Evolutionary conservation across 1,140 invertebrate species (phyloP), one percentile per base, ranked within the genome.

Genomic region (Ooceraea biroi): DNA sequence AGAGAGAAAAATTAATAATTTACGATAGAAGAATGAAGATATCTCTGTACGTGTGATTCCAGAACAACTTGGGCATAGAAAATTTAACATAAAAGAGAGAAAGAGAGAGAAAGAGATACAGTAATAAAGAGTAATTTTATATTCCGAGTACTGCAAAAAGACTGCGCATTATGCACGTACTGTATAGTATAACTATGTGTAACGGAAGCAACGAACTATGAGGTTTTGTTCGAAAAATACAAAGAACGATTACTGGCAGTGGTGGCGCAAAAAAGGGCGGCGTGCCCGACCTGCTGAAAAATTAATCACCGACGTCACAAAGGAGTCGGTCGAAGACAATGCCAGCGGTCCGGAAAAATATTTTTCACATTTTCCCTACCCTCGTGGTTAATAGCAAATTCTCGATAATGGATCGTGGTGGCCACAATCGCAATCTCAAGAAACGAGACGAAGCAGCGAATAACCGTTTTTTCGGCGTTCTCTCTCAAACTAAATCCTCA

Each of bases 271-370:
- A 74, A 78, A 72, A 77, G 69, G 63, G 83, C 61, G 73, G 83
- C 71, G 57, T 73, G 60, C 82, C 82, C 50, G 61, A 60, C 82
- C 63, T 85, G 41, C 48, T 14, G 85, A 92, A 90, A 91, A 91
- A 93, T 93, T 93, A 92, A 92, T 93, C 88, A 91, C 69, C 41
- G 50, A 25, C 57, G 22, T 71, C 85, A 91, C 85, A 91, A 92
- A 88, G 83, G 86, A 63, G 83, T 65, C 65, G 77, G 63, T 69
- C 61, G 71, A 82, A 89, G 90, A 93, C 92, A 92, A 92, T 91
- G 77, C 50, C 83, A 58, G 57, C 30, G 84, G 85, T n/a, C 65
- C 41, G 84, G 89, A 90, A 92, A 91, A 92, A 90, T 92, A 91
- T 92, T 92, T 87, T 89, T 89, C 86, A 78, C 84, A 55, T 78